Base-by-base conservation (phyloP, 2,888 invertebrate genomes). In the Hartigia nigra region DNA sequence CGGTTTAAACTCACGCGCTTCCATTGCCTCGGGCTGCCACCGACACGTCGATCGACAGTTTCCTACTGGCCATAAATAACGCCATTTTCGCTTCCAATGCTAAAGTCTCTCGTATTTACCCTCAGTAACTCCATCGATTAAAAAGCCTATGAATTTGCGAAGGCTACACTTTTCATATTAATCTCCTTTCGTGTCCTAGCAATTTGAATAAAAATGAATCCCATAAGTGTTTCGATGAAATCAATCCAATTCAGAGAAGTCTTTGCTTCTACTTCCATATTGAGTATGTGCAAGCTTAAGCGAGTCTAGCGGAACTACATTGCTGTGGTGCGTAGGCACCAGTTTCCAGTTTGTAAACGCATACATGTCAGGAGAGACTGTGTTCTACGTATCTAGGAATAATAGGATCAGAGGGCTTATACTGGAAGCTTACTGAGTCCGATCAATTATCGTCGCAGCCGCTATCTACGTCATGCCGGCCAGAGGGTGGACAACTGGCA, bases 371-470 rank as follows among this genome's bases (percentile, higher is more conserved):
- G 23, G 55, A 55, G 55, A 55, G 55, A 23, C 55, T 55, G 55
- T 55, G 55, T 55, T 23, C 55, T 5, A 23, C 55, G 55, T 23
- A 55, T 23, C 55, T 84, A 23, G 86, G 87, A 88, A 88, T 89
- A 89, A 89, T 87, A 88, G 89, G 88, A 89, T 89, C 88, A 89
- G 84, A 55, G 86, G 85, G 89, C 88, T 89, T 89, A 89, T 87
- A 87, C 86, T 86, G 81, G 85, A 83, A 87, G 89, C 87, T 89
- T 88, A 89, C 86, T 85, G 88, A 87, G 86, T 85, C 85, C 88
- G 88, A 89, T 89, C 89, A 89, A 89, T 89, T 89, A 89, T 88
- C 88, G 88, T 88, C 85, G 85, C 86, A 86, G 85, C 55, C 86
- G 84, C 85, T 87, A 86, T 87, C 88, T 88, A 85, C 88, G 86